A percentile compares a stretch with the other conserved stretches of the same genome.
These are phyloP conservation scores for Polyploca ridens DNA, from an alignment of 2,888 invertebrate genomes.

Conservation along the genomic window DNA sequence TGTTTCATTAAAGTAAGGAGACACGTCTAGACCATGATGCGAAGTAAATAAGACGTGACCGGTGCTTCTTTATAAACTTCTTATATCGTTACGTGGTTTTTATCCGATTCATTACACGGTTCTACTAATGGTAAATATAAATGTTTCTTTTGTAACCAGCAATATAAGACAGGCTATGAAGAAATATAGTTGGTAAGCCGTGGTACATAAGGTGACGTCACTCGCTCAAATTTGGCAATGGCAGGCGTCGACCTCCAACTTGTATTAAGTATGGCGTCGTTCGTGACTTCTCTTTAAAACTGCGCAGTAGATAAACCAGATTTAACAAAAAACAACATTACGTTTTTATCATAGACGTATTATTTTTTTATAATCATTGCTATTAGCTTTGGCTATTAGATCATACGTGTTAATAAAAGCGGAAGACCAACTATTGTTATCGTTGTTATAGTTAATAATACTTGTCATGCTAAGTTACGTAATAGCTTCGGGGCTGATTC, in stretches of 20 bases:
- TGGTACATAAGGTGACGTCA: conserved; percentile 57
- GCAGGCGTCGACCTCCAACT: conserved; percentile 72
- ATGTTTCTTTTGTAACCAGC: neutral
- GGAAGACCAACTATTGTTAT: neutral
- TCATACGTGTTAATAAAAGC: neutral
- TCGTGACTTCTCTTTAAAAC: conserved; percentile 23
- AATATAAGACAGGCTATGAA: conserved; percentile 7
- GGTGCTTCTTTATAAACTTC: too few species aligned
- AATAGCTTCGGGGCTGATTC: neutral
- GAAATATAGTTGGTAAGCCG: conserved; percentile 16
- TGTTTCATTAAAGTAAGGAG: conserved; percentile 52
- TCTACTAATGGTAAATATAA: neutral
- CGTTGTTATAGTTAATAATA: neutral
- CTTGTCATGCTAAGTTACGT: neutral
- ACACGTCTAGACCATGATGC: conserved; percentile 33
- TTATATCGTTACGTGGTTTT: neutral
- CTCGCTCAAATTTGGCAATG: conserved; percentile 73
- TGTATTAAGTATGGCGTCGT: conserved; percentile 20
- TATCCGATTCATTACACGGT: conserved; percentile 7
- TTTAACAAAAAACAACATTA: conserved; percentile 5
- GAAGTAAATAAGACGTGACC: conserved; percentile 53
- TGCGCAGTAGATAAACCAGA: conserved; percentile 16
- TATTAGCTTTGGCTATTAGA: neutral
- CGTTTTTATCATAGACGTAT: neutral
- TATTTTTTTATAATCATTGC: neutral